Conservation (phyloP, 2,113 vertebrate species). For the Phalacrocorax aristotelis region DNA sequence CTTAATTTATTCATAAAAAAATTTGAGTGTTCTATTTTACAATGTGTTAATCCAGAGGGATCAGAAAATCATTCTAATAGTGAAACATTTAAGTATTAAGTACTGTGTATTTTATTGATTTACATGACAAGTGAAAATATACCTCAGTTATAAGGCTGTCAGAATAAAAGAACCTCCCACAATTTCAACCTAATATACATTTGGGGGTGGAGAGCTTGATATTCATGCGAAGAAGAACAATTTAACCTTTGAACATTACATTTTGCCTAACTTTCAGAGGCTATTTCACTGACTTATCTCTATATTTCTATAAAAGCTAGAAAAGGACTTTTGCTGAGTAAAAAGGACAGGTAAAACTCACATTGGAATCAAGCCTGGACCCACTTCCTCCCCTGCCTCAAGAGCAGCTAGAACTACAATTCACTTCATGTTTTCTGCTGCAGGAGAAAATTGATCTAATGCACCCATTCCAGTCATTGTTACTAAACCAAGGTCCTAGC, state of each 20-base stretch:
- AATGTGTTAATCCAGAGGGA: constrained; percentile 54
- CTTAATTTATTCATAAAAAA: constrained; percentile 58
- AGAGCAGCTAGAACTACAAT: background rate
- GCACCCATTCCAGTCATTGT: background rate
- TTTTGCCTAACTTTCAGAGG: background rate
- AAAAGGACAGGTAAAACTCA: background rate
- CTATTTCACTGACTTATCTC: background rate
- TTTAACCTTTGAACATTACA: background rate
- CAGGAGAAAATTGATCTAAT: background rate
- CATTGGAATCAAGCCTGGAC: background rate
- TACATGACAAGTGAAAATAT: constrained; percentile 68
- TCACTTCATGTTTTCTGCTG: background rate
- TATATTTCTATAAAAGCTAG: background rate
- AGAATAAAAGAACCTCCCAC: constrained; percentile 58
- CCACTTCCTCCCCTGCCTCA: background rate
- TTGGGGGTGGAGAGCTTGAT: background rate
- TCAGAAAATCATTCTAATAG: constrained; percentile 56
- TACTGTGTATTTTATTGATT: constrained; percentile 69
- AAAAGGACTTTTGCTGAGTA: background rate
- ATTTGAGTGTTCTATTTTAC: constrained; percentile 58
- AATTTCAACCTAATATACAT: constrained; percentile 34
- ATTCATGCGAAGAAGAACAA: background rate
- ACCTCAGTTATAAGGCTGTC: constrained; percentile 51
- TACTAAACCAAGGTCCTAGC: background rate
- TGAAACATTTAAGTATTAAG: constrained; percentile 69